Evolutionary conservation across 2,113 vertebrate genomes (phyloP).

Genomic region (Prinia subflava): DNA sequence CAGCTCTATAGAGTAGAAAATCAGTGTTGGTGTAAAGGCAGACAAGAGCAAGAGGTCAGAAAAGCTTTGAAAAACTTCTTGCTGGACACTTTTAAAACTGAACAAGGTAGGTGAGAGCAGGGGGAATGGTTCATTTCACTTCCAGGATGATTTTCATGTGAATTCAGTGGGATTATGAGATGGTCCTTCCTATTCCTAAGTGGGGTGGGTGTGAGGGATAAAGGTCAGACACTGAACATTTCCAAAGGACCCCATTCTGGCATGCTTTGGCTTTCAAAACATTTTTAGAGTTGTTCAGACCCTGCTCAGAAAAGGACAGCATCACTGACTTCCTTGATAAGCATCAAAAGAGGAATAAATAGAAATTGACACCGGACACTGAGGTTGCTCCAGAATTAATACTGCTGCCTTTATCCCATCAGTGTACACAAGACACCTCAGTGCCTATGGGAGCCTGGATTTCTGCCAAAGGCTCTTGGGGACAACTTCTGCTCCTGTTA

Average conservation of each 20-base stretch:
- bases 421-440: fast-evolving
- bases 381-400: neutral
- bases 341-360: neutral
- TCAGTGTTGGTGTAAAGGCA: neutral
- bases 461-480: neutral
- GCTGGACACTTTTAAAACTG: neutral
- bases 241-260: neutral
- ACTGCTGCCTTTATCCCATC: neutral
- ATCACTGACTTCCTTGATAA: neutral
- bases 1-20: neutral
- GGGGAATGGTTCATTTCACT: neutral
- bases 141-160: neutral
- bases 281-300: neutral
- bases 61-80: neutral
- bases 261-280: neutral
- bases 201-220: neutral
- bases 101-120: neutral
- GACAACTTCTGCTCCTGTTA: neutral
- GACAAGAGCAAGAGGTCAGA: neutral
- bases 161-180: neutral
- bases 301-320: neutral
- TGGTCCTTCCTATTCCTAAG: neutral
- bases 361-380: neutral
- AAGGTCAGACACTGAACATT: neutral
- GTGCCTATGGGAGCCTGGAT: neutral